phyloP scores from a whole-genome alignment of 2,888 invertebrate species.

The Eurytoma adleriae region DNA sequence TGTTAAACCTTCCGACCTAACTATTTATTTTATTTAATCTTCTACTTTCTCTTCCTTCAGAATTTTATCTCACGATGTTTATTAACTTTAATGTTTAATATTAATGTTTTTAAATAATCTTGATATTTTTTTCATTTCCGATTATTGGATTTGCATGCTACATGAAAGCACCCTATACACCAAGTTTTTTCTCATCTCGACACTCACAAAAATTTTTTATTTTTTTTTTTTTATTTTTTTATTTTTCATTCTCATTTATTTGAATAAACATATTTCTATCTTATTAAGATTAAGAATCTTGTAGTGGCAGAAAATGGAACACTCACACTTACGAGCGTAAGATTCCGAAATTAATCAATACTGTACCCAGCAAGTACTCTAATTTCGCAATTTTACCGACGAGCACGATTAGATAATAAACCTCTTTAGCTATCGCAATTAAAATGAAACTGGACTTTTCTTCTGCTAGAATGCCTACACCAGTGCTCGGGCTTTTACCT shows the following conservation, averaged over 20 bases:
- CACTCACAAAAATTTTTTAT: conserved; percentile 2
- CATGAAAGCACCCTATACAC: conserved; percentile 20
- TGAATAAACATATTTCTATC: neutral
- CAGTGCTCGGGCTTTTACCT: conserved; percentile 60
- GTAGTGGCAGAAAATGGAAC: no score
- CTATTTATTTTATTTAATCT: conserved; percentile 49
- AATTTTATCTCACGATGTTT: conserved; percentile 56
- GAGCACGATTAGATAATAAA: neutral
- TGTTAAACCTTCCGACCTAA: conserved; percentile 55
- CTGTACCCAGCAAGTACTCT: neutral
- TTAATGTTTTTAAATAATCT: conserved; percentile 52
- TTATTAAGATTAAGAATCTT: neutral
- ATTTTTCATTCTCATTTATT: neutral
- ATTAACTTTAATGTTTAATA: conserved; percentile 38
- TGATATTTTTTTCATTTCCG: conserved; percentile 18
- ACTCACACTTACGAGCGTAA: neutral
- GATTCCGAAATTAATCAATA: conserved; percentile 16
- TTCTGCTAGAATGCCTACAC: conserved; percentile 50
- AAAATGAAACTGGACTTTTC: no score
- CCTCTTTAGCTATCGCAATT: neutral
- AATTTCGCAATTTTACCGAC: conserved; percentile 23
- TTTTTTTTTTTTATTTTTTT: conserved; percentile 5
- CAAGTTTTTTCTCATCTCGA: no score
- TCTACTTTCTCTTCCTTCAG: conserved; percentile 65
- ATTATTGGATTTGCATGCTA: conserved; percentile 40